phyloP scores from a whole-genome alignment of 2,888 invertebrate species.

The Drosophila setosimentum region DNA sequence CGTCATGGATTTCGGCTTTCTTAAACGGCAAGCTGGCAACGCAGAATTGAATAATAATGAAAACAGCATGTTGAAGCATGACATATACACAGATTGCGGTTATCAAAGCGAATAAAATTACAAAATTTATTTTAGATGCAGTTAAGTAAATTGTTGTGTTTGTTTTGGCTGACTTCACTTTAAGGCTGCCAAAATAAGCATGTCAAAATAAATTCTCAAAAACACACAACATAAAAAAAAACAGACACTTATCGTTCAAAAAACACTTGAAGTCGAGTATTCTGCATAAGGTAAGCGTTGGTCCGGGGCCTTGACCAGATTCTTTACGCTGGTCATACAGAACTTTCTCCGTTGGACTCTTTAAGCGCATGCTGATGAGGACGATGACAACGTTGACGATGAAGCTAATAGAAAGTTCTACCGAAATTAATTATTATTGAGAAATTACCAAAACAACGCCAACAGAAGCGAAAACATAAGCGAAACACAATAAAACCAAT shows the following conservation, averaged over 20 bases:
- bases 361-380: conserved; percentile 71
- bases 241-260: conserved; percentile 20
- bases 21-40: conserved; percentile 22
- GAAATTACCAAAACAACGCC: conserved; percentile 64
- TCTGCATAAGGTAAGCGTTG: conserved; percentile 29
- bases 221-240: background rate
- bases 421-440: conserved; percentile 68
- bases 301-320: conserved; percentile 38
- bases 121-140: conserved; percentile 65
- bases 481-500: conserved; percentile 35
- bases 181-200: conserved; percentile 36
- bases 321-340: conserved; percentile 26
- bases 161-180: conserved; percentile 49
- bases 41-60: conserved; percentile 44
- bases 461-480: conserved; percentile 38
- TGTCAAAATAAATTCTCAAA: conserved; percentile 28
- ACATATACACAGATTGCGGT: conserved; percentile 12
- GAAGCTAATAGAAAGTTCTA: conserved; percentile 77
- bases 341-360: conserved; percentile 70
- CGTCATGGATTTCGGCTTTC: conserved; percentile 64
- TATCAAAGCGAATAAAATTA: conserved; percentile 35
- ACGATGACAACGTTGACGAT: conserved; percentile 53
- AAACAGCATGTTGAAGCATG: conserved; percentile 12
- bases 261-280: conserved; percentile 56
- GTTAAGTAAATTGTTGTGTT: conserved; percentile 76